A percentile compares a stretch with the other conserved stretches of the same genome.
phyloP scores from a whole-genome alignment of 1,140 invertebrate genomes.

The Panulirus ornatus region DNA sequence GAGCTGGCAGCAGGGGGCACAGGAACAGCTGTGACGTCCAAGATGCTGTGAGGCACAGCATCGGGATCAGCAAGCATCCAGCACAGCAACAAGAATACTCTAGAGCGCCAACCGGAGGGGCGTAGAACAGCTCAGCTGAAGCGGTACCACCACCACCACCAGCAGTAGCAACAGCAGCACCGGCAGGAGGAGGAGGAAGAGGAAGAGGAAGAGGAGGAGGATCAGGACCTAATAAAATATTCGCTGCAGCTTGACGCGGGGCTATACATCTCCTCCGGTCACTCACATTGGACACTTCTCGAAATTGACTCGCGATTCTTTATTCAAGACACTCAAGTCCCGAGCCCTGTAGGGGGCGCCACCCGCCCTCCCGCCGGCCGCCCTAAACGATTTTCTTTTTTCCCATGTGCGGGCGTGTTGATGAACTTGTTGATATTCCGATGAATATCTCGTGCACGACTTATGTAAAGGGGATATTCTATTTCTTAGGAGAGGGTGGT shows the following conservation, averaged over 20 bases:
- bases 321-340: slow-evolving; percentile 61
- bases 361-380: too few relatives aligned
- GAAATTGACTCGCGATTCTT: slow-evolving; percentile 71
- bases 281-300: slow-evolving; percentile 68
- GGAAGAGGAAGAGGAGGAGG: not conserved
- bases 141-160: too few relatives aligned
- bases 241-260: slow-evolving; percentile 45
- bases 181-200: not conserved
- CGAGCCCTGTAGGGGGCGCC: slow-evolving; percentile 41
- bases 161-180: not conserved
- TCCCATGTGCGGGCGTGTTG: slow-evolving; percentile 6
- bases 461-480: too few relatives aligned
- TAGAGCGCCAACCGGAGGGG: too few relatives aligned
- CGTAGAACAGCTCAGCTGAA: too few relatives aligned
- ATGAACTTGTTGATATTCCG: slow-evolving; percentile 15
- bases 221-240: slow-evolving; percentile 54
- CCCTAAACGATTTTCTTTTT: slow-evolving; percentile 18
- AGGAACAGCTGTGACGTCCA: too few relatives aligned
- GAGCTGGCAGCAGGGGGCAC: too few relatives aligned
- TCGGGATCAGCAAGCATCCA: too few relatives aligned
- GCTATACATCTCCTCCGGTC: slow-evolving; percentile 68
- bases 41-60: too few relatives aligned
- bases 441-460: not conserved
- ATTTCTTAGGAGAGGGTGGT: too few relatives aligned
- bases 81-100: too few relatives aligned